A percentile compares a stretch with the other conserved stretches of the same genome.
These are phyloP conservation scores for Macrocentrus cingulum DNA, from an alignment of 1,140 invertebrate species.

Conservation along the genomic window DNA sequence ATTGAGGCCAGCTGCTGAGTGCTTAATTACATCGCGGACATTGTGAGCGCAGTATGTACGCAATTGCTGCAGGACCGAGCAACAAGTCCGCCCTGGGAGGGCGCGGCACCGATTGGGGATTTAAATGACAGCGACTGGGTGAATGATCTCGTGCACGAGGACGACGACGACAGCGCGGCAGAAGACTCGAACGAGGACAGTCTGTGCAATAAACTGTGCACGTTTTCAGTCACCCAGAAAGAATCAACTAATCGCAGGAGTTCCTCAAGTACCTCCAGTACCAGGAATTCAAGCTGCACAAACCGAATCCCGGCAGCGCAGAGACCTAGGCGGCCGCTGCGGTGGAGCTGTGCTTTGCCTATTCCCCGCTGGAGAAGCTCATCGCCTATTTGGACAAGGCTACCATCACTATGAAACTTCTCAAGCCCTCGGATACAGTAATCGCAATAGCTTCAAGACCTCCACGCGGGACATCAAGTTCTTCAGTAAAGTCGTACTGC, in stretches of 20 bases:
- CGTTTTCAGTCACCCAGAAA: conserved; percentile 96
- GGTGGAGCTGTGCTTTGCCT: conserved; percentile 92
- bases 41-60: conserved; percentile 65
- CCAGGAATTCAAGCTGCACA: conserved; percentile 89
- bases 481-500: conserved; percentile 99
- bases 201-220: conserved; percentile 91
- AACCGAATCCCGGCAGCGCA: conserved; percentile 65
- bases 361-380: conserved; percentile 94
- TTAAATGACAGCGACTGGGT: conserved; percentile 80
- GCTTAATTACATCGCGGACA: conserved; percentile 73
- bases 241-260: conserved; percentile 94
- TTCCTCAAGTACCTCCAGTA: conserved; percentile 98
- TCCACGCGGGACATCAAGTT: conserved; percentile 98
- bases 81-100: conserved; percentile 76
- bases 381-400: conserved; percentile 96
- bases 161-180: conserved; percentile 86
- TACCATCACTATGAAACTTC: conserved; percentile 94
- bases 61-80: conserved; percentile 62
- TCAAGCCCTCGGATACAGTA: conserved; percentile 92
- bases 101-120: conserved; percentile 70
- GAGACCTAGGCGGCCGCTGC: conserved; percentile 77
- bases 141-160: conserved; percentile 80
- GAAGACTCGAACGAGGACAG: conserved; percentile 97
- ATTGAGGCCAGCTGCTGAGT: conserved; percentile 79
- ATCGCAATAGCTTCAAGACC: conserved; percentile 91